These are phyloP conservation scores for Theocolax elegans DNA, from an alignment of 1,140 invertebrate genomes.

Conservation along the genomic window DNA sequence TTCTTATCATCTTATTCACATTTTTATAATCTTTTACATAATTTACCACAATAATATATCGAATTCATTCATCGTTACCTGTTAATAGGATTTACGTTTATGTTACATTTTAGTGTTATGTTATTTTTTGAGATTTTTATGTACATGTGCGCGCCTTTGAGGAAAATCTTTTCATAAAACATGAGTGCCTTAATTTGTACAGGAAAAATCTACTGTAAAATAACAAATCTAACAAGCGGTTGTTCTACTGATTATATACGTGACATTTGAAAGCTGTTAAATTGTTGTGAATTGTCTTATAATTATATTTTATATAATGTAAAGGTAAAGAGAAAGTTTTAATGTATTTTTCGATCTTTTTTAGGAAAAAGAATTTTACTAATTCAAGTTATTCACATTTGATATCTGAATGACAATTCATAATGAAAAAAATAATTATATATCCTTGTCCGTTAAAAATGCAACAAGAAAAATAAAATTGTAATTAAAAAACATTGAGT, in stretches of 20 bases:
- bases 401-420: slow-evolving; percentile 39
- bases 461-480: slow-evolving; percentile 38
- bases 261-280: slow-evolving; percentile 39
- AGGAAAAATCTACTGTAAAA: slow-evolving; percentile 62
- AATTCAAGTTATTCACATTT: slow-evolving; percentile 20
- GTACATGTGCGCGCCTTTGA: slow-evolving; percentile 51
- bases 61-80: slow-evolving; percentile 58
- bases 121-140: slow-evolving; percentile 61
- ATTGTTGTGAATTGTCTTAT: slow-evolving; percentile 40
- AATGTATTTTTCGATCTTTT: slow-evolving; percentile 35
- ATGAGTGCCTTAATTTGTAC: slow-evolving; percentile 65
- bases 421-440: slow-evolving; percentile 36
- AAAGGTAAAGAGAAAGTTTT: slow-evolving; percentile 30
- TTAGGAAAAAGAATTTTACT: slow-evolving; percentile 32
- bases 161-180: slow-evolving; percentile 55
- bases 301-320: slow-evolving; percentile 34
- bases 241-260: slow-evolving; percentile 49
- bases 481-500: slow-evolving; percentile 8
- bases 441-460: slow-evolving; percentile 39
- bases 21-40: slow-evolving; percentile 51
- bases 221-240: slow-evolving; percentile 58
- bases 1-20: slow-evolving; percentile 60
- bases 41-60: slow-evolving; percentile 53
- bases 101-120: slow-evolving; percentile 61
- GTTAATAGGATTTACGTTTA: slow-evolving; percentile 56